phyloP scores from a whole-genome alignment of 2,797 vertebrate genomes.

The Hylomyscus alleni region DNA sequence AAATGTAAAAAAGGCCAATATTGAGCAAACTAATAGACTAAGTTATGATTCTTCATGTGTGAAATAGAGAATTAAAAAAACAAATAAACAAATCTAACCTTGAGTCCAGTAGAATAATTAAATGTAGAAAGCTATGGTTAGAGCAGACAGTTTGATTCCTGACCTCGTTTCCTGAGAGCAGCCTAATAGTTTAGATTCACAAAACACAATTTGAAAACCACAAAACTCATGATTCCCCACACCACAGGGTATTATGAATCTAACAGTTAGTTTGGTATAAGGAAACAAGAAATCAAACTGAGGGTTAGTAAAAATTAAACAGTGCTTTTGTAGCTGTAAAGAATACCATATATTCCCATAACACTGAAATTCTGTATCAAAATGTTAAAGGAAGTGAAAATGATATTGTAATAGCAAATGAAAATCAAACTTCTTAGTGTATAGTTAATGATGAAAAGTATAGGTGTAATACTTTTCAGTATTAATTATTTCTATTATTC shows the following conservation, averaged over 20 bases:
- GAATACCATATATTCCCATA: not conserved
- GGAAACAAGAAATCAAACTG: not conserved
- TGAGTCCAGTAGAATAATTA: not conserved
- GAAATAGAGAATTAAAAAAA: conserved; percentile 6
- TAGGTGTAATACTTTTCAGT: not conserved
- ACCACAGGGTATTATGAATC: not conserved
- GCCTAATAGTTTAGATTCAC: not conserved
- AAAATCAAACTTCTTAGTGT: not conserved
- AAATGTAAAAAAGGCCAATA: not conserved
- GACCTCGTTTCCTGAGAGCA: not conserved
- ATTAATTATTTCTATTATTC: not conserved
- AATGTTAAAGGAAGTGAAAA: not conserved
- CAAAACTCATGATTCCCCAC: not conserved
- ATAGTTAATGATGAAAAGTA: not conserved
- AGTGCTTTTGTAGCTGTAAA: not conserved
- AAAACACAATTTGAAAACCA: not conserved
- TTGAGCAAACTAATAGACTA: not conserved
- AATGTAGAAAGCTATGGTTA: not conserved
- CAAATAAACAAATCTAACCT: not conserved
- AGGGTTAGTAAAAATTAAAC: conserved; percentile 1
- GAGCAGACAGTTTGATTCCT: not conserved
- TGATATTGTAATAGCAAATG: not conserved
- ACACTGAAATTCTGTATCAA: not conserved
- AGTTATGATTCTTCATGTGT: not conserved
- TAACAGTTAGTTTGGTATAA: not conserved